phyloP scores from a whole-genome alignment of 2,888 invertebrate genomes.

The Xestia xanthographa region DNA sequence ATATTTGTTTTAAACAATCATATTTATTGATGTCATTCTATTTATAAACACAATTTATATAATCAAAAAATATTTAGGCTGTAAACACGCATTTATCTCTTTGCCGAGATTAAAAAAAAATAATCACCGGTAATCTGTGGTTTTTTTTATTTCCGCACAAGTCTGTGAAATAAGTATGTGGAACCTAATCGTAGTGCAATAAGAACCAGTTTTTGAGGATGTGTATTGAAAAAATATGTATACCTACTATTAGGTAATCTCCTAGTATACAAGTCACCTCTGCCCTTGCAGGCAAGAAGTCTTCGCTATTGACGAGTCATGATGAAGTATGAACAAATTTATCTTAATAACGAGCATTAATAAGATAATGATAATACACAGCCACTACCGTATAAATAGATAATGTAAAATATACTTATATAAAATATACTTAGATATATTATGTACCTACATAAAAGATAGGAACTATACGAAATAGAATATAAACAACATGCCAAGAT shows the following conservation, averaged over 20 bases:
- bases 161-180: too few species aligned
- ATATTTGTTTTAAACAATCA: too few species aligned
- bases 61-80: too few species aligned
- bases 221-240: neutral
- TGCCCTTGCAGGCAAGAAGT: constrained; percentile 11
- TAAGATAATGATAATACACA: constrained; percentile 30
- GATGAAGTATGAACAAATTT: constrained; percentile 8
- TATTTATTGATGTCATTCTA: too few species aligned
- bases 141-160: too few species aligned
- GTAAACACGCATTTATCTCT: too few species aligned
- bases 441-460: neutral
- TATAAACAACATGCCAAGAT: constrained; percentile 2
- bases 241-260: neutral
- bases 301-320: constrained; percentile 16
- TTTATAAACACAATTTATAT: too few species aligned
- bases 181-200: too few species aligned
- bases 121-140: too few species aligned
- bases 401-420: neutral
- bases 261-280: constrained; percentile 22
- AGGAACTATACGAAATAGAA: neutral
- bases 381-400: constrained; percentile 6
- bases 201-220: too few species aligned
- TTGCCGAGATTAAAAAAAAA: too few species aligned
- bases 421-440: neutral
- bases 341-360: constrained; percentile 33